Percentiles rank a stretch among this genome's conserved stretches.
Evolutionary conservation across 2,888 invertebrate genomes (phyloP).

Genomic region (Orthonychiurus folsomi): DNA sequence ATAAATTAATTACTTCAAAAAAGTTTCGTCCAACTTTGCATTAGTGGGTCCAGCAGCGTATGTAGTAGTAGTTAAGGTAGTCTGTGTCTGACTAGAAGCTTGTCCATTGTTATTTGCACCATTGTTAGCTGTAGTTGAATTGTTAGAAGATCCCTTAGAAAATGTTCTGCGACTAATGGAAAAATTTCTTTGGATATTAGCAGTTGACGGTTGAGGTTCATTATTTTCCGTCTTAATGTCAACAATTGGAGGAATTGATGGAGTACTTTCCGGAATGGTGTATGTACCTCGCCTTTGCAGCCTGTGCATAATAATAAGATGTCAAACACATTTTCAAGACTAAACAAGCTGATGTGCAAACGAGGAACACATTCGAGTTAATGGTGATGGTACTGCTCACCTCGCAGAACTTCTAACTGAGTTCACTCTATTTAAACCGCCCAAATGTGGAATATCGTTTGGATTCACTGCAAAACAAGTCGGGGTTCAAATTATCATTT

Average conservation of each 20-base stretch:
- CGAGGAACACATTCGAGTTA: no score
- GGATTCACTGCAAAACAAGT: not conserved
- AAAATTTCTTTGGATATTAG: no score
- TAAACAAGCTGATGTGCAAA: not conserved
- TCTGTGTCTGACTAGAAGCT: not conserved
- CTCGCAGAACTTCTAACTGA: not conserved
- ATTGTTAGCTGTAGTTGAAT: not conserved
- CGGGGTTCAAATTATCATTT: not conserved
- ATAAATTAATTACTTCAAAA: not conserved
- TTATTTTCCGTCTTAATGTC: not conserved
- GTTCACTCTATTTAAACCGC: not conserved
- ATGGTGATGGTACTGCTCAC: no score
- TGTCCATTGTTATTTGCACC: slow-evolving; percentile 6
- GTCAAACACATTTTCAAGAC: not conserved
- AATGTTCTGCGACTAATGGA: not conserved
- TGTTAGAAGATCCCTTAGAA: no score
- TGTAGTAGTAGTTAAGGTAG: not conserved
- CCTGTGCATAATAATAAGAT: not conserved
- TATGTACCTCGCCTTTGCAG: slow-evolving; percentile 16
- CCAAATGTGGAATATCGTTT: not conserved
- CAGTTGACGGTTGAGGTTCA: not conserved
- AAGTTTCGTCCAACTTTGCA: not conserved
- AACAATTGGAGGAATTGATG: no score
- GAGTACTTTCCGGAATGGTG: slow-evolving; percentile 8
- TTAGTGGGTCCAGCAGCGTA: no score